Conservation (phyloP, 64 coral and sea anemone species). For the Orbicella faveolata region DNA sequence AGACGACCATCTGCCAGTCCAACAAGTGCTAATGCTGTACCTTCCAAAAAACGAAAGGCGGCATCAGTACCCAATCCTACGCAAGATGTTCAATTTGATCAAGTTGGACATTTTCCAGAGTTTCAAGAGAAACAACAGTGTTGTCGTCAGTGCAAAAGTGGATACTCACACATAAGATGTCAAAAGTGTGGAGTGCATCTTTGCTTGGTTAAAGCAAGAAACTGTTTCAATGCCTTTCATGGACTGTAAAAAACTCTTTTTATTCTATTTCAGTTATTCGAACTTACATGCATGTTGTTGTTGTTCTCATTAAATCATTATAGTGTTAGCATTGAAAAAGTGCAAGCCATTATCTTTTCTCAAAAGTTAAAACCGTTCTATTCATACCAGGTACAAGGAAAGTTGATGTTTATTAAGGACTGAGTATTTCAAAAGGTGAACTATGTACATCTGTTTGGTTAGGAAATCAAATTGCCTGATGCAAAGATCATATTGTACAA, state of each 20-base stretch:
- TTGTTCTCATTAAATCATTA: too few species aligned
- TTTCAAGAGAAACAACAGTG: constrained; percentile 19
- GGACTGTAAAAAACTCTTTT: too few species aligned
- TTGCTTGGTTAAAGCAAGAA: constrained; percentile 5
- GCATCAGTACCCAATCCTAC: constrained; percentile 7
- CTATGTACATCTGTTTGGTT: too few species aligned
- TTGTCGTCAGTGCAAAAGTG: constrained; percentile 19
- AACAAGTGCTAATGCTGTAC: neutral
- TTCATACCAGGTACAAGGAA: too few species aligned
- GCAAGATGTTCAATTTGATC: neutral
- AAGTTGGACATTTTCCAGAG: constrained; percentile 33
- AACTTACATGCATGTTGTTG: too few species aligned
- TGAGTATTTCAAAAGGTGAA: too few species aligned
- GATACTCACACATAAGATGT: constrained; percentile 32
- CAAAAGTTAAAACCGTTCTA: too few species aligned
- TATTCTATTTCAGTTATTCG: too few species aligned
- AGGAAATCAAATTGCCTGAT: too few species aligned
- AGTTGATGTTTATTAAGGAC: too few species aligned
- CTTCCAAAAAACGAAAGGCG: neutral
- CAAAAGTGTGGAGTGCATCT: neutral
- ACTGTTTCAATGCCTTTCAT: constrained; percentile 5
- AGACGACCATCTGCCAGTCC: neutral
- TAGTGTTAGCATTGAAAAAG: too few species aligned
- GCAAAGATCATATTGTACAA: neutral
- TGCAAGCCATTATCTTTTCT: too few species aligned